Conservation (phyloP, 2,113 vertebrate species). For the Dascyllus trimaculatus region DNA sequence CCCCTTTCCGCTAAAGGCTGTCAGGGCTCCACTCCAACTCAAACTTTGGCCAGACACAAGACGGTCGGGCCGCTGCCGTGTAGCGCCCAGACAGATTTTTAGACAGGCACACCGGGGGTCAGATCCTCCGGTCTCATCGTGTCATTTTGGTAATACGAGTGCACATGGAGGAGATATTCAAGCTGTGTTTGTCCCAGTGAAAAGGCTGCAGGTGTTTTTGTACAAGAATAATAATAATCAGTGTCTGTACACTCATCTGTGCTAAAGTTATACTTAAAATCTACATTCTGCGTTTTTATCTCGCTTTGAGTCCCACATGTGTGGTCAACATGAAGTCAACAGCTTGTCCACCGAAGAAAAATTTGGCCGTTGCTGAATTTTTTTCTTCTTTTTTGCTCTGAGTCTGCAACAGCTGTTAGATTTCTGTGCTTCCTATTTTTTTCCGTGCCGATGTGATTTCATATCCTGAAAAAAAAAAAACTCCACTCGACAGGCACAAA, state of each 20-base stretch:
- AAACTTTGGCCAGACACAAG: constrained; percentile 71
- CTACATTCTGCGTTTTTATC: background rate
- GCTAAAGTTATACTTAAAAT: background rate
- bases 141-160: constrained; percentile 29
- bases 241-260: too few species aligned
- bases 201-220: constrained; percentile 13
- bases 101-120: constrained; percentile 52
- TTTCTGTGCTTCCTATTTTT: background rate
- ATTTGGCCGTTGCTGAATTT: background rate
- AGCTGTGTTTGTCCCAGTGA: background rate
- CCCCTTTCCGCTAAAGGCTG: constrained; percentile 51
- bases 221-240: background rate
- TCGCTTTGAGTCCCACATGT: background rate
- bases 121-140: constrained; percentile 38
- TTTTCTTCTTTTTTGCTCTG: background rate
- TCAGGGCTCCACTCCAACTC: constrained; percentile 66
- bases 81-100: constrained; percentile 49
- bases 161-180: background rate
- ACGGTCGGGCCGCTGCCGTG: constrained; percentile 43
- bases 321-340: constrained; percentile 3
- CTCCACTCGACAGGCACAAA: constrained; percentile 7
- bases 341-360: background rate
- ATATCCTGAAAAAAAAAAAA: background rate
- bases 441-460: constrained; percentile 17
- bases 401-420: constrained; percentile 12